Evolutionary conservation across 2,797 vertebrate genomes (phyloP).

Genomic region (Pseudotriccus pelzelni): DNA sequence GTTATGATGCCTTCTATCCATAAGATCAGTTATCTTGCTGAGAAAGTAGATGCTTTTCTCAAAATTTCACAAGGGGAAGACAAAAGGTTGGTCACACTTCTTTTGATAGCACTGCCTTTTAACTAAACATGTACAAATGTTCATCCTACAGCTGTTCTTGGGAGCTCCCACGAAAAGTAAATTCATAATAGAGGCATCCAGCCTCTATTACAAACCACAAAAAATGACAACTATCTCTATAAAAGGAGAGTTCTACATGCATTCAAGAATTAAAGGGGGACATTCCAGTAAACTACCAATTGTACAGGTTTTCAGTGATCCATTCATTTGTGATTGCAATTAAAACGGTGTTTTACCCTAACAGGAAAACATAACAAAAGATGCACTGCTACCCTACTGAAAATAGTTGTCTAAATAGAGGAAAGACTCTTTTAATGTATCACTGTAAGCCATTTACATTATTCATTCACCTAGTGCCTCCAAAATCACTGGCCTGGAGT

Average conservation of each 20-base stretch:
- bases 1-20: background rate
- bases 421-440: background rate
- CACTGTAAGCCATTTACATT: background rate
- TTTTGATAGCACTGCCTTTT: background rate
- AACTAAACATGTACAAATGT: background rate
- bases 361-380: background rate
- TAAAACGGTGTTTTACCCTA: background rate
- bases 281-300: background rate
- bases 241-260: background rate
- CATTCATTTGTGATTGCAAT: background rate
- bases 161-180: background rate
- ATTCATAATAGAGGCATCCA: background rate
- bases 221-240: background rate
- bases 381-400: background rate
- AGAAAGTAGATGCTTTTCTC: background rate
- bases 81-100: background rate
- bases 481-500: background rate
- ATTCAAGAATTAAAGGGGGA: background rate
- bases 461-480: background rate
- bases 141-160: background rate
- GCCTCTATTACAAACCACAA: background rate
- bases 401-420: background rate
- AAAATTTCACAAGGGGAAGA: background rate
- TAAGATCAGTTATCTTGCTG: background rate
- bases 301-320: background rate